Base-by-base conservation (phyloP, 2,113 vertebrate species). In the Lynx canadensis region DNA sequence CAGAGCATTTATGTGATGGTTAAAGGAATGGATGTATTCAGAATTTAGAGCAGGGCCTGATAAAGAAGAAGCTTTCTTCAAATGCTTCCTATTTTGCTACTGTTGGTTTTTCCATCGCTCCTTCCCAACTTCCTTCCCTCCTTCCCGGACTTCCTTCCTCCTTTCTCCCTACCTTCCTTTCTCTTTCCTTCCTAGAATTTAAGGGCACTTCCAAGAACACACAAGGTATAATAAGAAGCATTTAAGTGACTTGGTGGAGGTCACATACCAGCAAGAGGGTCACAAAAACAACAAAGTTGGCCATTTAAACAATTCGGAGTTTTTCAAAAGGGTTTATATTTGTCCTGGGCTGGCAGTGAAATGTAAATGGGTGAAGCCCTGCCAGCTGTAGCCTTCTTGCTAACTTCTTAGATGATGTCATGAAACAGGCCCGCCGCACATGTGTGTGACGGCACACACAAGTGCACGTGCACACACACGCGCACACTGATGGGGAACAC, bases 131-230 rank as follows among this genome's bases (percentile, higher is more conserved):
- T 82, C 0, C 9, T 33, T 81, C 11, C 7, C 7, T 89, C 18
- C 38, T 33, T 45, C 25, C 25, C 21, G 1, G 1, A 27, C 3
- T 60, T 10, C 60, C 5, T 27, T 1, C 14, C n/a, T 12, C 9
- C 13, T 45, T 41, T 38, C 74, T 57, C 90, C 27, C 38, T 84
- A 33, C 16, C 27, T 88, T 63, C 73, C 31, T 83, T 83, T 90
- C 38, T 57, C 52, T 71, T 87, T 74, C 38, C 76, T 79, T 21
- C 60, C 52, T 93, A 55, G 89, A 88, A 73, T 33, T 80, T 41
- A 33, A 85, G 36, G 27, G 18, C 45, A 29, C 29, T 90, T 63
- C 55, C 45, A 96, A 94, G 50, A 48, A 73, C 15, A 48, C 29
- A 7, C 41, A 52, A 85, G 12, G 60, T 23, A n/a, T 69, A 88